Evolutionary conservation across 64 coral and sea anemone species (phyloP), one percentile per base, ranked within the genome.

Genomic region (Astreopora myriophthalma): DNA sequence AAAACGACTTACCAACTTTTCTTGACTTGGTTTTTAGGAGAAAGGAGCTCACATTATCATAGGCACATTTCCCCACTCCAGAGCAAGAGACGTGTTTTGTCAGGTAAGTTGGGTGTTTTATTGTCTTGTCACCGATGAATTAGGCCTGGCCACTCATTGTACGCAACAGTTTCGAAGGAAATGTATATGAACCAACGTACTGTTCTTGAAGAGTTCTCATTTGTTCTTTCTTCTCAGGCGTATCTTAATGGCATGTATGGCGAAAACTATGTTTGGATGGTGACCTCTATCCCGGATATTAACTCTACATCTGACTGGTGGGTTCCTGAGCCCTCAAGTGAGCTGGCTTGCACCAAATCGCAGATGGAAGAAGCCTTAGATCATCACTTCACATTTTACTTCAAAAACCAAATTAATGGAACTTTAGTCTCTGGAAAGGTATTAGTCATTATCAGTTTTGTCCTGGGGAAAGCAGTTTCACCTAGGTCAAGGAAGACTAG

Each of bases 391-490:
- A 83, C 30, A 1, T 83, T 83, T n/a, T 83, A 83, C 79, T 83
- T 64, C 79, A 83, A 64, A 34, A 83, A 83, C 61, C 32, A 83
- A 65, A 65, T 83, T 57, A 63, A 33, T 22, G 55, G 20, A 62
- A 83, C 79, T 65, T 65, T 83, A 22, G 57, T 83, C 10, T 83
- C 79, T 11, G 79, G 79, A 65, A 83, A 83, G 79, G 79, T 83
- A 83, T 30, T 3, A 3, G 51, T 44, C 40, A n/a, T n/a, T 44
- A 44, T 44, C 40, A n/a, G n/a, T 44, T 44, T 44, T 44, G 11
- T 44, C 40, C 40, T 8, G 40, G 11, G 11, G 40, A 44, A 44
- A 0, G 11, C 11, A 44, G 11, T 44, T 0, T 44, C 40, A 11
- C 40, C 6, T 44, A 11, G 40, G n/a, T n/a, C n/a, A n/a, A n/a